Conservation (phyloP, 2,113 vertebrate species). For the Peromyscus polionotus region DNA sequence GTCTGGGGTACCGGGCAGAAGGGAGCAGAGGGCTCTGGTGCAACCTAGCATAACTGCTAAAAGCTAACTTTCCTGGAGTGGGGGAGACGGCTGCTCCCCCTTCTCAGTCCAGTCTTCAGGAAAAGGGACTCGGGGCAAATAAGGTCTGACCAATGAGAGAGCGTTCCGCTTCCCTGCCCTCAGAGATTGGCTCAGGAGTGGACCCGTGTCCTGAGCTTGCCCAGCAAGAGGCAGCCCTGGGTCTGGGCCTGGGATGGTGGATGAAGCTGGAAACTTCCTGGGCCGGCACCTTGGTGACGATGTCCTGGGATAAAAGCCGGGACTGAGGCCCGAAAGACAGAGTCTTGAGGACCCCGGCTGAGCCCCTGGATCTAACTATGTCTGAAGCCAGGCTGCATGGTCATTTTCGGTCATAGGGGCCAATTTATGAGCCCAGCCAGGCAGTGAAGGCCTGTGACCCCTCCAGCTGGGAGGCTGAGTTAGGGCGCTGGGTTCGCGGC, state of each 20-base stretch:
- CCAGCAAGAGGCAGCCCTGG: not conserved
- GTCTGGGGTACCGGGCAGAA: not conserved
- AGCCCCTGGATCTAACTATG: not conserved
- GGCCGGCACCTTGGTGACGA: not conserved
- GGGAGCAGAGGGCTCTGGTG: accelerated
- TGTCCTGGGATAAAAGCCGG: not conserved
- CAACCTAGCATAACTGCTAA: accelerated
- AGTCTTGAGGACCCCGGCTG: too few species aligned
- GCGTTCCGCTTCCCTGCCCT: not conserved
- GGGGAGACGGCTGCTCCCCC: not conserved
- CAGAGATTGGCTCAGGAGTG: not conserved
- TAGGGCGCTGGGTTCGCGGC: not conserved
- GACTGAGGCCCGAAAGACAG: not conserved
- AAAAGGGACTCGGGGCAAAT: not conserved
- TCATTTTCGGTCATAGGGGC: not conserved
- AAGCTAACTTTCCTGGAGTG: not conserved
- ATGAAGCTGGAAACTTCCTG: too few species aligned
- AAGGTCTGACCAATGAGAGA: not conserved
- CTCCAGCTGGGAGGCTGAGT: not conserved
- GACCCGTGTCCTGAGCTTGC: not conserved
- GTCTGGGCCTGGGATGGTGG: too few species aligned
- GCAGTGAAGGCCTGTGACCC: not conserved
- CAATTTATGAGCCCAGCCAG: not conserved
- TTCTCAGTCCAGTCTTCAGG: not conserved
- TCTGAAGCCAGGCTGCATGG: not conserved